Percentiles rank a stretch among this genome's conserved stretches.
phyloP scores from a whole-genome alignment of 2,797 vertebrate genomes.

The Coregonus ussuriensis region DNA sequence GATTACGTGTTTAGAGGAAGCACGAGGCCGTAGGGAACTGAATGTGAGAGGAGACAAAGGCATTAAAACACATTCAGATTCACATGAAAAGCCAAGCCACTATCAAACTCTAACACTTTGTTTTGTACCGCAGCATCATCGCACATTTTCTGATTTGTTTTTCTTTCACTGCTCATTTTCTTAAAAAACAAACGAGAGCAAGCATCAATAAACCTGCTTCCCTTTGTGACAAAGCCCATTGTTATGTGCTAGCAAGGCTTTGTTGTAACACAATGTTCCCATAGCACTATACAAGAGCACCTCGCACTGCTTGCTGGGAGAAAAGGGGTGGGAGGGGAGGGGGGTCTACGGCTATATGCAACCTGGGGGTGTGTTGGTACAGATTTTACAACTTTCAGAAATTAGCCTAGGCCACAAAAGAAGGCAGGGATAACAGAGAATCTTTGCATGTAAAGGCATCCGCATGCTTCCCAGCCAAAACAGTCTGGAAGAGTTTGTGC shows the following conservation, averaged over 20 bases:
- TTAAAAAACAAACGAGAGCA: slow-evolving; percentile 32
- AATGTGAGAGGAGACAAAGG: slow-evolving; percentile 83
- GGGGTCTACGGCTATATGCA: neutral
- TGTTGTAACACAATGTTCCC: slow-evolving; percentile 68
- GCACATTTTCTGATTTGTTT: slow-evolving; percentile 7
- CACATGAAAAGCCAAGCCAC: slow-evolving; percentile 62
- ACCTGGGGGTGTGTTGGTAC: neutral
- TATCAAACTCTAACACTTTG: slow-evolving; percentile 24
- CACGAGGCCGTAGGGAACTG: slow-evolving; percentile 86
- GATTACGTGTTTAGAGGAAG: slow-evolving; percentile 89
- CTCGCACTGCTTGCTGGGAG: slow-evolving; percentile 73
- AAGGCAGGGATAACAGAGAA: neutral
- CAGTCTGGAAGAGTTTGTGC: no score
- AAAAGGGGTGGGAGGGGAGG: slow-evolving; percentile 27
- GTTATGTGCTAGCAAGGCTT: slow-evolving; percentile 39
- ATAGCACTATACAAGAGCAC: slow-evolving; percentile 80
- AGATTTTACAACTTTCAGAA: slow-evolving; percentile 2
- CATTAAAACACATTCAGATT: slow-evolving; percentile 74
- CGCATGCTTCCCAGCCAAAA: neutral
- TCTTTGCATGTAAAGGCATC: neutral
- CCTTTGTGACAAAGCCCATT: slow-evolving; percentile 28
- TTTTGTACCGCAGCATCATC: slow-evolving; percentile 20
- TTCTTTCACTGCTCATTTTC: slow-evolving; percentile 1
- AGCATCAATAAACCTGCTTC: slow-evolving; percentile 42
- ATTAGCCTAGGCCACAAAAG: neutral